Evolutionary conservation across 1,140 invertebrate species (phyloP).

Genomic region (Philotrypesis tridentata): DNA sequence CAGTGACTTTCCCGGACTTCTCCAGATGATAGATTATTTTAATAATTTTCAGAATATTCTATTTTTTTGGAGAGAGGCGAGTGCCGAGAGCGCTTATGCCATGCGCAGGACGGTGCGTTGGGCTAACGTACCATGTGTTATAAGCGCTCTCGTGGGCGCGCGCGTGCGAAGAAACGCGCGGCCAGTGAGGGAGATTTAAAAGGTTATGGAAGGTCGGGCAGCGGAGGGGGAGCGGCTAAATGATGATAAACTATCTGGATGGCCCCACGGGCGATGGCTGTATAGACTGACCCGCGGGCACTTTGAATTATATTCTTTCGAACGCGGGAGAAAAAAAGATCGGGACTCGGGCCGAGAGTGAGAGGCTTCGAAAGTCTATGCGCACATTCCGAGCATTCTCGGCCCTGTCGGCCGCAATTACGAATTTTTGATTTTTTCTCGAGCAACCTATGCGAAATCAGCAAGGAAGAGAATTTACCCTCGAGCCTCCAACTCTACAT

Average conservation of each 20-base stretch:
- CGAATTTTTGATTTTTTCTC: conserved; percentile 28
- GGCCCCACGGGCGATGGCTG: conserved; percentile 55
- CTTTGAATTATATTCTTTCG: conserved; percentile 65
- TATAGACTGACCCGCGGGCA: conserved; percentile 61
- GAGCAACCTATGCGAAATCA: conserved; percentile 8
- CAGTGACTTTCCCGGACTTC: too few relatives aligned
- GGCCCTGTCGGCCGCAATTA: conserved; percentile 40
- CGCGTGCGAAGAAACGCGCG: conserved; percentile 47
- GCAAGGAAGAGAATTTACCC: not conserved
- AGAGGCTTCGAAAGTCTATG: conserved; percentile 23
- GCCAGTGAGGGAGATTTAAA: conserved; percentile 69
- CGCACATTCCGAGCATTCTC: conserved; percentile 44
- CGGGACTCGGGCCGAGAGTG: conserved; percentile 3
- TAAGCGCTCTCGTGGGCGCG: conserved; percentile 36
- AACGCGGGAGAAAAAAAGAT: conserved; percentile 60
- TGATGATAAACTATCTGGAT: conserved; percentile 72
- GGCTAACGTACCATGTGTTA: conserved; percentile 58
- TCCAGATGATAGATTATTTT: not conserved
- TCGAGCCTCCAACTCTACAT: too few relatives aligned
- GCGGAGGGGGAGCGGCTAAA: conserved; percentile 68
- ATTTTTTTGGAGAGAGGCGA: not conserved
- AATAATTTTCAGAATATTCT: not conserved
- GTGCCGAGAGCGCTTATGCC: not conserved
- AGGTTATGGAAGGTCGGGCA: conserved; percentile 69
- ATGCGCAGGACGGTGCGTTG: conserved; percentile 28